Percentiles rank a stretch among this genome's conserved stretches.
phyloP scores from a whole-genome alignment of 1,140 invertebrate species.

The Drosophila ironensis region DNA sequence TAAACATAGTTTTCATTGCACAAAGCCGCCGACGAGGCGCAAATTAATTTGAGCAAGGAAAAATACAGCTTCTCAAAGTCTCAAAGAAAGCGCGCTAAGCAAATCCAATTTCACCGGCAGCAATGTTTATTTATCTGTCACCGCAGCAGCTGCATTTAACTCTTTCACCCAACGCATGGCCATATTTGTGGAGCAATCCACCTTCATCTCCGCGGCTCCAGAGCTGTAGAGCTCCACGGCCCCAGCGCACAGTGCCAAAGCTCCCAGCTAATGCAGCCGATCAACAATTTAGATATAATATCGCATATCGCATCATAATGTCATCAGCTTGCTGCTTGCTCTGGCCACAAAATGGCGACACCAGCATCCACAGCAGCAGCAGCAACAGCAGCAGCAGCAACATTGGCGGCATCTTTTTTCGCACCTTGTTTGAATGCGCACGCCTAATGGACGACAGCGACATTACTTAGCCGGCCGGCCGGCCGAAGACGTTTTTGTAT shows the following conservation, averaged over 20 bases:
- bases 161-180: conserved; percentile 63
- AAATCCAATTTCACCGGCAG: conserved; percentile 75
- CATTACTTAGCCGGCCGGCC: conserved; percentile 60
- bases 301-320: conserved; percentile 80
- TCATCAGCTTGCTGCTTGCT: conserved; percentile 24
- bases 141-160: conserved; percentile 52
- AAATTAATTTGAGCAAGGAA: conserved; percentile 67
- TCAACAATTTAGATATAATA: conserved; percentile 81
- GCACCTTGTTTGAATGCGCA: conserved; percentile 77
- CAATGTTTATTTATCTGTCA: conserved; percentile 65
- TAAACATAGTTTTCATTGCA: conserved; percentile 81
- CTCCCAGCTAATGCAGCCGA: conserved; percentile 62
- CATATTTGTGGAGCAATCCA: conserved; percentile 73
- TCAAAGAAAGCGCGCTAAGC: conserved; percentile 75
- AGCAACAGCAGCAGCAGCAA: conserved; percentile 18
- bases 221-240: conserved; percentile 1
- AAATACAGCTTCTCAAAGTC: conserved; percentile 15
- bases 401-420: conserved; percentile 77
- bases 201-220: conserved; percentile 10
- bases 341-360: conserved; percentile 38
- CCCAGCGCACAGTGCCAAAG: conserved; percentile 2
- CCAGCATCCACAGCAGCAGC: conserved; percentile 1
- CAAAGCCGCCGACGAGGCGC: conserved; percentile 72
- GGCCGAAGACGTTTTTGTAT: conserved; percentile 13
- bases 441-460: conserved; percentile 76